Evolutionary conservation across 2,113 vertebrate species (phyloP).

Genomic region (Thunnus maccoyii): DNA sequence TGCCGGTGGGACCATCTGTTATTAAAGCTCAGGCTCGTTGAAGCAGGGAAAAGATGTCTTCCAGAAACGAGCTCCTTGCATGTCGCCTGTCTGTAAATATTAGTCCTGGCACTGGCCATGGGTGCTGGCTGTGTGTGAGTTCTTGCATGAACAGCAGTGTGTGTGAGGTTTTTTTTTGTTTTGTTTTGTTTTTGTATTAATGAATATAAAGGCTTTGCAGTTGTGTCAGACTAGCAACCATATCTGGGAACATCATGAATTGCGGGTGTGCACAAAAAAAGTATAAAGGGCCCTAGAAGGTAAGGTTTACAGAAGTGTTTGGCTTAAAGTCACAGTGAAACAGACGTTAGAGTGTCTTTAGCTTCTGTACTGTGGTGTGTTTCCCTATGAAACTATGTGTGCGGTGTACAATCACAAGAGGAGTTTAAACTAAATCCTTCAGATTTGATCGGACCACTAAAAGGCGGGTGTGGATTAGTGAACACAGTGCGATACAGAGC

Average conservation of each 20-base stretch:
- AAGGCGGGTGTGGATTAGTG: too few relatives aligned
- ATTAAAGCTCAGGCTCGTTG: conserved; percentile 56
- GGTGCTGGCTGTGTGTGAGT: conserved; percentile 13
- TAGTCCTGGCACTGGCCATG: conserved; percentile 40
- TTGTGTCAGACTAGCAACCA: conserved; percentile 16
- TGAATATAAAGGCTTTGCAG: conserved; percentile 14
- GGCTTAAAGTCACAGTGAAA: neutral
- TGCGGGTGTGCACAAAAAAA: neutral
- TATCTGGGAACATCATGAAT: conserved; percentile 5
- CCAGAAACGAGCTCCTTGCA: conserved; percentile 49
- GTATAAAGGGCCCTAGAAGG: neutral
- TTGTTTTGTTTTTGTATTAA: neutral
- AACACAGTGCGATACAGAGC: too few relatives aligned
- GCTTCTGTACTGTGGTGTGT: too few relatives aligned
- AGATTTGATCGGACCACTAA: too few relatives aligned
- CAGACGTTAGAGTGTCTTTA: too few relatives aligned
- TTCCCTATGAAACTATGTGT: neutral
- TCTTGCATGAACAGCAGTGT: conserved; percentile 23
- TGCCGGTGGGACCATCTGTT: conserved; percentile 66
- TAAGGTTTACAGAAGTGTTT: neutral
- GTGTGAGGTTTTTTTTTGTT: conserved; percentile 4
- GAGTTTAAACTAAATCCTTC: too few relatives aligned
- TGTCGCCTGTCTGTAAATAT: conserved; percentile 62
- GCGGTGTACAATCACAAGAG: too few relatives aligned
- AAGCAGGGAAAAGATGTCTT: conserved; percentile 59